Evolutionary conservation across 2,888 invertebrate genomes (phyloP).

Genomic region (Petrolisthes cinctipes): DNA sequence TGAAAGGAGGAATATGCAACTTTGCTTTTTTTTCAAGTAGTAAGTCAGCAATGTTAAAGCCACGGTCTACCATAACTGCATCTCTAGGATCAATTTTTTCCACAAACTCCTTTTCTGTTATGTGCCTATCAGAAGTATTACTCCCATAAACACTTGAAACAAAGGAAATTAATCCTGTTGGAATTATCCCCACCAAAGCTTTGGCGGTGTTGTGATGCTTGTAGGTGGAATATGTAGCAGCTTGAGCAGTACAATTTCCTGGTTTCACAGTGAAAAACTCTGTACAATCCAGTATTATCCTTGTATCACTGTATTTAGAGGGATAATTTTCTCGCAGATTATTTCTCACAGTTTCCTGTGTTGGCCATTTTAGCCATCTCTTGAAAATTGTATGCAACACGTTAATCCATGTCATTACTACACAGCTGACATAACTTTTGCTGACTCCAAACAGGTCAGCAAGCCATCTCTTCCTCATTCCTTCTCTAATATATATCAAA

Average conservation of each 20-base stretch:
- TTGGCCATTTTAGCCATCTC: background rate
- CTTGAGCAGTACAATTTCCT: slow-evolving; percentile 19
- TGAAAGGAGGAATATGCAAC: slow-evolving; percentile 25
- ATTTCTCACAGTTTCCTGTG: background rate
- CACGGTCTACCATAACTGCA: slow-evolving; percentile 28
- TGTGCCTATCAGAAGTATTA: slow-evolving; percentile 17
- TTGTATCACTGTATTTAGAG: background rate
- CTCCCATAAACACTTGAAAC: slow-evolving; percentile 19
- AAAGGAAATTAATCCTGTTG: slow-evolving; percentile 26
- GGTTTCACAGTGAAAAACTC: slow-evolving; percentile 18
- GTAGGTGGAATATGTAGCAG: slow-evolving; percentile 34
- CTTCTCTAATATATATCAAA: slow-evolving; percentile 10
- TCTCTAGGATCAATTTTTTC: slow-evolving; percentile 6
- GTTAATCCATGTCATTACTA: slow-evolving; percentile 14
- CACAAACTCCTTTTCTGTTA: background rate
- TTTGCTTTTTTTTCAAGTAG: background rate
- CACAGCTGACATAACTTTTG: too few relatives aligned
- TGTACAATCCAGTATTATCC: slow-evolving; percentile 32
- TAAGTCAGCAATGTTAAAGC: slow-evolving; percentile 17
- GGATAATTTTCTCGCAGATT: background rate
- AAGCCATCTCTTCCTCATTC: background rate
- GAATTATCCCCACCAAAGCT: too few relatives aligned
- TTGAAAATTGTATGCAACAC: background rate
- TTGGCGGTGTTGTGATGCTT: slow-evolving; percentile 30
- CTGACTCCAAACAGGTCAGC: too few relatives aligned